A percentile compares a stretch with the other conserved stretches of the same genome.
Conservation (phyloP, 1,140 invertebrate genomes). For the Cotesia typhae region DNA sequence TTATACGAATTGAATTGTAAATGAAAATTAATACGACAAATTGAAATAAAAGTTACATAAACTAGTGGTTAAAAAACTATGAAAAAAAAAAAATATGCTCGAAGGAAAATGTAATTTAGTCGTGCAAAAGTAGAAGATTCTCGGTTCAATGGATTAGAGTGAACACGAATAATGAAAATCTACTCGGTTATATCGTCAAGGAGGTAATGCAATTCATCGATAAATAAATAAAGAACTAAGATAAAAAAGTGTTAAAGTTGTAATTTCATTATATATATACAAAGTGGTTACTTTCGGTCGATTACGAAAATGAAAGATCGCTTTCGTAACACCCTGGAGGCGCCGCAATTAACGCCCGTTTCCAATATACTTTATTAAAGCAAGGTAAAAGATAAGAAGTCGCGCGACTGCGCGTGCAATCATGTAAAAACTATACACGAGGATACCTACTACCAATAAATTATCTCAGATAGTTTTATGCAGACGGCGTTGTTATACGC, state of each 20-base stretch:
- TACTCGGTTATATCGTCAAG: constrained; percentile 19
- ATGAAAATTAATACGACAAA: too few relatives aligned
- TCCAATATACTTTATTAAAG: constrained; percentile 40
- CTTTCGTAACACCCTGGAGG: constrained; percentile 42
- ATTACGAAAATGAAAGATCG: constrained; percentile 47
- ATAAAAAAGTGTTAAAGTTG: neutral
- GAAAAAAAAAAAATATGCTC: too few relatives aligned
- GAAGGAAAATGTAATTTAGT: constrained; percentile 6
- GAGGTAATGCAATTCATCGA: constrained; percentile 14
- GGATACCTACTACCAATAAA: neutral
- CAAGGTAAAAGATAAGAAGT: constrained; percentile 38
- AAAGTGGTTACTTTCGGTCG: constrained; percentile 8
- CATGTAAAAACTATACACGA: constrained; percentile 15
- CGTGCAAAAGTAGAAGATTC: neutral
- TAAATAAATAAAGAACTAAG: constrained; percentile 2
- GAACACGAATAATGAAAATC: constrained; percentile 23
- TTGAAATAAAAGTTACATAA: too few relatives aligned
- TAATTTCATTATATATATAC: neutral
- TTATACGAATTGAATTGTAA: too few relatives aligned
- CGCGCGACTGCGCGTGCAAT: constrained; percentile 21
- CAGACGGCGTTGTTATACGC: constrained; percentile 1
- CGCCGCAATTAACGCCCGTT: constrained; percentile 43
- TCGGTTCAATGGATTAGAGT: neutral
- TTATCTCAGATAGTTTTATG: constrained; percentile 4
- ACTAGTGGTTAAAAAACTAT: too few relatives aligned